A percentile compares a stretch with the other conserved stretches of the same genome.
Evolutionary conservation across 2,113 vertebrate genomes (phyloP).

Genomic region (Phoenicopterus ruber): DNA sequence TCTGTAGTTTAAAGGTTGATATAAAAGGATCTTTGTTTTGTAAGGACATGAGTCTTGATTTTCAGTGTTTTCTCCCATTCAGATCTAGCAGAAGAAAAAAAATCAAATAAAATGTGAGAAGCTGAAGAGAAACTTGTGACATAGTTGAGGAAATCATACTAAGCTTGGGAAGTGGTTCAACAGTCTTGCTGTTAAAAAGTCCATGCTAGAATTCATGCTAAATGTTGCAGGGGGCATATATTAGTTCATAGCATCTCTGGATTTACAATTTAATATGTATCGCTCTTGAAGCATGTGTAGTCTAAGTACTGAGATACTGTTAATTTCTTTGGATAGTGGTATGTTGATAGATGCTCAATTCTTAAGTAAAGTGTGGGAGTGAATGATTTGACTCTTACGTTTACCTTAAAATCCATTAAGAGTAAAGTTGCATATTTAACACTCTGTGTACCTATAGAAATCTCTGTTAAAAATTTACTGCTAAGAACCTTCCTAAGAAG

Average conservation of each 20-base stretch:
- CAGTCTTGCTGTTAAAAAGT: not conserved
- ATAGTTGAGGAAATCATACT: not conserved
- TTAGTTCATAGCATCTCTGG: not conserved
- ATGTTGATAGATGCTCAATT: not conserved
- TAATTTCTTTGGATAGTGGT: not conserved
- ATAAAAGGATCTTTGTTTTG: conserved; percentile 11
- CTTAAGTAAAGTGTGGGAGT: not conserved
- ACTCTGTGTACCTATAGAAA: not conserved
- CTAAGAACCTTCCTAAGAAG: not conserved
- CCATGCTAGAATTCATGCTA: accelerated
- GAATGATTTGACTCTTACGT: not conserved
- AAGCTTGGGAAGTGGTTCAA: not conserved
- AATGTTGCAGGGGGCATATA: not conserved
- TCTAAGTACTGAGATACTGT: not conserved
- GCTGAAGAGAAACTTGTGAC: not conserved
- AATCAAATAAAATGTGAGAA: not conserved
- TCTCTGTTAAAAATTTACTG: not conserved
- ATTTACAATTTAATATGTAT: not conserved
- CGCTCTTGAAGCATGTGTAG: not conserved
- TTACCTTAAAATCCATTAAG: not conserved
- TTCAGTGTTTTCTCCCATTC: conserved; percentile 3
- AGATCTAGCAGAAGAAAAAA: not conserved
- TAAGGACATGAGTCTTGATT: not conserved
- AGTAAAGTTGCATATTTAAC: not conserved
- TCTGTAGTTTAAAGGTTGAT: not conserved